Evolutionary conservation across 2,888 invertebrate species (phyloP), one percentile per base, ranked within the genome.

Genomic region (Polydrusus tereticollis): DNA sequence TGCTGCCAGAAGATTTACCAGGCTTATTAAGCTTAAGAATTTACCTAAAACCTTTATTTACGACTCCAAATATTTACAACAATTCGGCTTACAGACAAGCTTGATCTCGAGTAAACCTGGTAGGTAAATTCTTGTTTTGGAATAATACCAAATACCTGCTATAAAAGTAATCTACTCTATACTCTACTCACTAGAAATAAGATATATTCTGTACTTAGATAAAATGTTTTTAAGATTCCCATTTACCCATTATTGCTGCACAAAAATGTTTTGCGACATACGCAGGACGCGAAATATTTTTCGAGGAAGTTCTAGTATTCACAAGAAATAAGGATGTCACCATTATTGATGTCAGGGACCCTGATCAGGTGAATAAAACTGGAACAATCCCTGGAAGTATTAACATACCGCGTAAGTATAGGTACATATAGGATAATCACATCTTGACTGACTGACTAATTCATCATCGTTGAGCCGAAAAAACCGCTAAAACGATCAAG

Each of bases 311-410:
- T 1, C 85, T 88, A 77, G 84, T 86, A 18, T 81, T 88, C 63
- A 84, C 85, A 57, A 85, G 87, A 63, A 75, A 86, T 10, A 82
- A 85, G 3, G 83, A 84, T 59, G 87, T 89, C 66, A 79, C 91
- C 12, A 88, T 94, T 23, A 88, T 95, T 73, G 94, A 94, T 87
- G 94, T 94, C 0, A 89, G 94, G 75, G 93, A 94, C 81, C 92
- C 92, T 33, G 84, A 88, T 10, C 94, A 94, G 85, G 83, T 94
- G 8, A 84, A 88, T 73, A 90, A 92, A 81, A 89, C 90, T 76
- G 94, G 94, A 2, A 86, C 87, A 79, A 89, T 94, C 71, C 94
- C 94, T 38, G 90, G 90, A 64, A 92, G 93, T 80, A 88, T 93
- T 62, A 93, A 94, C 80, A 93, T 94, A 83, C 93, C 94, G 77